Base-by-base conservation (phyloP, 2,888 invertebrate genomes). In the Furcula furcula region DNA sequence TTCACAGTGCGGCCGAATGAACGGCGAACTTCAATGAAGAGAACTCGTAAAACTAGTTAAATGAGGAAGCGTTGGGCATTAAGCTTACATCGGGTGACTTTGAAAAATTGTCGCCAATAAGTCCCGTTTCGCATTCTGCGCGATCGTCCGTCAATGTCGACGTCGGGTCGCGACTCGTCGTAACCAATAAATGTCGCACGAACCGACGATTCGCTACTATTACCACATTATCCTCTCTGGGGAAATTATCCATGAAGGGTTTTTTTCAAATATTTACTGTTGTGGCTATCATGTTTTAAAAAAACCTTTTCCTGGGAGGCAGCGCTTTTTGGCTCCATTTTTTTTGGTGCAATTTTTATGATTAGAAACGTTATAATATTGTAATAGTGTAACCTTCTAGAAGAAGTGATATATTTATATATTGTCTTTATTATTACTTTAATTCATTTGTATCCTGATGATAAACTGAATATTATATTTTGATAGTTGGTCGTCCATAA, bases 21-120 rank as follows among this genome's bases (percentile, higher is more conserved):
- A 28, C n/a, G 34, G 20, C 29, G 13, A 50, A 42, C 42, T 46
- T 50, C 11, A 29, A 23, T 21, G 16, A 50, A 29, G 13, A 46
- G 46, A 52, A 51, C 56, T 57, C 45, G 45, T 40, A 46, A 40
- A 61, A 68, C 47, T 60, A 69, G 69, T 73, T 74, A 60, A 72
- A 72, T 61, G 61, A 71, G 65, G 55, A 66, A 66, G 57, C 55
- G 50, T 54, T 50, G 41, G 43, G 59, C 48, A 39, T 42, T 39
- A 67, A 59, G 49, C 58, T 56, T 66, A 56, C 65, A 69, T 59
- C 51, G 59, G 35, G 54, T 61, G 77, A 78, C 82, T 65, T 76
- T 85, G 82, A 84, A 72, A 74, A 76, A 80, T 82, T 51, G 83
- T 77, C 66, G 55, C 67, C 77, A 79, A 79, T 86, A 84, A 82